phyloP scores from a whole-genome alignment of 1,140 invertebrate genomes.

The Halictus rubicundus region DNA sequence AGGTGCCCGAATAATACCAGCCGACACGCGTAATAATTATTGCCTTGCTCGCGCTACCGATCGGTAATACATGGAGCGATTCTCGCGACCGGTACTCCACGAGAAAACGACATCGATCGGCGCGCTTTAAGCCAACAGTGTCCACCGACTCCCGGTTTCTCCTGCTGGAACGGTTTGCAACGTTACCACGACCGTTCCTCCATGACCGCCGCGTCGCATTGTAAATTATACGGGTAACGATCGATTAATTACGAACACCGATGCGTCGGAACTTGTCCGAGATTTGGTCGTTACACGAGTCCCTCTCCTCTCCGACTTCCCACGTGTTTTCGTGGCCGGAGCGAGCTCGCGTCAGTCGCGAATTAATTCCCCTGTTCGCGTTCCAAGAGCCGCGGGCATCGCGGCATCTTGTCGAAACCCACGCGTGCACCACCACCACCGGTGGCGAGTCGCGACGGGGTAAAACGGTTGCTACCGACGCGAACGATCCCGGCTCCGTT shows the following conservation, averaged over 20 bases:
- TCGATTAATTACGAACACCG: slow-evolving; percentile 58
- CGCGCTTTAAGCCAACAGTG: slow-evolving; percentile 40
- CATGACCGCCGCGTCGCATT: slow-evolving; percentile 8
- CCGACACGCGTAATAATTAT: slow-evolving; percentile 65
- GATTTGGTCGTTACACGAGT: slow-evolving; percentile 23
- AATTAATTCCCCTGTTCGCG: slow-evolving; percentile 14
- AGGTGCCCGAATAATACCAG: slow-evolving; percentile 53
- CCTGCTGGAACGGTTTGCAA: neutral
- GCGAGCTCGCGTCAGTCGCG: neutral
- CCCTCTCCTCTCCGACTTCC: neutral
- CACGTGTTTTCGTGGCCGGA: slow-evolving; percentile 4
- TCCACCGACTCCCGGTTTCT: neutral
- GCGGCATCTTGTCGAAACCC: slow-evolving; percentile 5
- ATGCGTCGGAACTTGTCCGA: slow-evolving; percentile 35
- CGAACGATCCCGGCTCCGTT: neutral
- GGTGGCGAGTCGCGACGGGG: neutral
- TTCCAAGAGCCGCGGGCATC: neutral
- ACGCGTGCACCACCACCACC: neutral
- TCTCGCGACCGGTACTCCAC: neutral
- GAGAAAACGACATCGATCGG: slow-evolving; percentile 51
- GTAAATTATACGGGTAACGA: slow-evolving; percentile 58
- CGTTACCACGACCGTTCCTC: no score
- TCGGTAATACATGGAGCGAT: slow-evolving; percentile 44
- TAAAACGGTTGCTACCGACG: neutral
- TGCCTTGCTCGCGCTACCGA: slow-evolving; percentile 55